Percentiles rank a stretch among this genome's conserved stretches.
Evolutionary conservation across 2,797 vertebrate species (phyloP).

Genomic region (Gymnodraco acuticeps): DNA sequence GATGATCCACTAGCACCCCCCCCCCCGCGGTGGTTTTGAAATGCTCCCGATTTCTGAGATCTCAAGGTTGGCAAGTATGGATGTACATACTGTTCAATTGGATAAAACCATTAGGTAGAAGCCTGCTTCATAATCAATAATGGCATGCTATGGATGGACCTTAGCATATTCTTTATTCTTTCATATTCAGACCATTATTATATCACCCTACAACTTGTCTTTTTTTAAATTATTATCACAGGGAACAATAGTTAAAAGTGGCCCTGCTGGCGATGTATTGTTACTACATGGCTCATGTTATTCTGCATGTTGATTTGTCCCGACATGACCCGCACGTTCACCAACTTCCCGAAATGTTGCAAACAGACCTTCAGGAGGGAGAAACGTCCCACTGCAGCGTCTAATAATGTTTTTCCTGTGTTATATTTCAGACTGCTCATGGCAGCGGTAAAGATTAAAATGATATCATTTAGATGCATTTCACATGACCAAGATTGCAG

Average conservation of each 20-base stretch:
- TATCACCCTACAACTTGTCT: not conserved
- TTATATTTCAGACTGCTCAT: not conserved
- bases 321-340: not conserved
- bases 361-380: not conserved
- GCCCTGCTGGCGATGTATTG: no score
- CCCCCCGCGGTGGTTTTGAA: no score
- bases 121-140: not conserved
- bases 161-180: not conserved
- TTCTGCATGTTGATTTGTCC: not conserved
- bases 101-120: no score
- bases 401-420: not conserved
- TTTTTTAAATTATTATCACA: not conserved
- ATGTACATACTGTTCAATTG: no score
- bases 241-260: not conserved
- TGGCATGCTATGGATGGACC: not conserved
- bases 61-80: no score
- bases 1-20: no score
- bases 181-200: not conserved
- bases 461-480: no score
- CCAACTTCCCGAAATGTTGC: conserved; percentile 20
- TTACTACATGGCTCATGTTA: not conserved
- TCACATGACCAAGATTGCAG: not conserved
- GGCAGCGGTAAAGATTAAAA: not conserved
- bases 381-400: not conserved
- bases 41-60: no score